A percentile compares a stretch with the other conserved stretches of the same genome.
phyloP scores from a whole-genome alignment of 2,113 vertebrate species.

The Collichthys lucidus region DNA sequence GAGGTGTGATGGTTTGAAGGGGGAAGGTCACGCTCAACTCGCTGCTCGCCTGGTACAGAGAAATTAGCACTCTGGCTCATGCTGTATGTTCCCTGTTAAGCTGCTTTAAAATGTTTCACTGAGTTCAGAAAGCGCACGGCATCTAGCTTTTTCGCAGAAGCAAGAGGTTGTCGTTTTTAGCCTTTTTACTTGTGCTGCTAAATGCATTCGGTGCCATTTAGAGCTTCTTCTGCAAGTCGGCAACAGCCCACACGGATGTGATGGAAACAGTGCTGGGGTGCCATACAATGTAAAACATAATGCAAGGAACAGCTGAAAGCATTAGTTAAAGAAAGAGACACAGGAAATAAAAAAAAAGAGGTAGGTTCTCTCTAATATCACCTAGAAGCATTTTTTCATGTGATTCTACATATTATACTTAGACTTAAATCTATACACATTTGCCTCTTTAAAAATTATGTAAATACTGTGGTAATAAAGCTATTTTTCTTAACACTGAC shows the following conservation, averaged over 20 bases:
- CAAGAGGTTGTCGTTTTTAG: too few species aligned
- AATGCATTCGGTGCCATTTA: neutral
- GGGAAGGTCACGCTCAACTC: conserved; percentile 1
- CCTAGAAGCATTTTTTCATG: neutral
- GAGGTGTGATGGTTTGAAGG: conserved; percentile 33
- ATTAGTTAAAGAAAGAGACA: neutral
- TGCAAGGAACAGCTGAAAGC: neutral
- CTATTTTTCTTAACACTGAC: conserved; percentile 23
- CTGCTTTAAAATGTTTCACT: neutral
- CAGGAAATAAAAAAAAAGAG: neutral
- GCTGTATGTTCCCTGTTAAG: too few species aligned
- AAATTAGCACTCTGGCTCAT: neutral
- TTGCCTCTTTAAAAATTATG: neutral
- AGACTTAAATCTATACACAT: conserved; percentile 4
- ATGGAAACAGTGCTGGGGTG: neutral
- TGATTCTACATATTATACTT: neutral
- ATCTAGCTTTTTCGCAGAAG: neutral
- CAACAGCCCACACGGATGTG: neutral
- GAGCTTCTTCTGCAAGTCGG: neutral
- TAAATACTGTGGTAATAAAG: neutral
- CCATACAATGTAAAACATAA: neutral
- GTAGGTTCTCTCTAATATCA: neutral
- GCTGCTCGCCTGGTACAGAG: neutral
- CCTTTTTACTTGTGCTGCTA: neutral
- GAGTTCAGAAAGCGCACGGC: neutral